phyloP scores from a whole-genome alignment of 2,888 invertebrate genomes.

The Boloria selene region DNA sequence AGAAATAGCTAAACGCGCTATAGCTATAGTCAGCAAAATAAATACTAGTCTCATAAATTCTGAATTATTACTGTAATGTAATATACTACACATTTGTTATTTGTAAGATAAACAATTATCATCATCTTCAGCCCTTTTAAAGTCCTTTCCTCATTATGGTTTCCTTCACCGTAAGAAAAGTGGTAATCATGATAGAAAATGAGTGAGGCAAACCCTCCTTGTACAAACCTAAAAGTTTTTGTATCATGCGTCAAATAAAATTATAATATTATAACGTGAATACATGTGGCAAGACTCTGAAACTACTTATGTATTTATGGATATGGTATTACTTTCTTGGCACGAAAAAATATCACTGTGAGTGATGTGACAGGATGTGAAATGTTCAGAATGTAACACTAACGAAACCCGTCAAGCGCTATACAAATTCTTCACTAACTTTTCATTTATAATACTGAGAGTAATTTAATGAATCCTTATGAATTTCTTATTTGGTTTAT shows the following conservation, averaged over 20 bases:
- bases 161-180: no score
- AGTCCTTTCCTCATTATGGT: no score
- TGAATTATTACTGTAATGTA: no score
- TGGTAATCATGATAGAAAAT: no score
- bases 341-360: slow-evolving; percentile 17
- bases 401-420: neutral
- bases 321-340: slow-evolving; percentile 29
- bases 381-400: slow-evolving; percentile 9
- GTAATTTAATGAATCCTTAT: neutral
- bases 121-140: no score
- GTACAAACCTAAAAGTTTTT: neutral
- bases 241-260: neutral
- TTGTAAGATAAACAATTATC: no score
- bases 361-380: slow-evolving; percentile 15
- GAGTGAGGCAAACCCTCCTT: no score
- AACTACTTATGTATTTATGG: slow-evolving; percentile 23
- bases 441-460: neutral
- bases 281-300: slow-evolving; percentile 21
- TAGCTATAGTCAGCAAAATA: no score
- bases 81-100: no score
- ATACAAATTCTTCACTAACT: neutral
- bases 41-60: no score
- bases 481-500: no score
- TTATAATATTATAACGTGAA: slow-evolving; percentile 4
- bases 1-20: no score